phyloP scores from a whole-genome alignment of 2,888 invertebrate genomes.

The Ophonus ardosiacus region DNA sequence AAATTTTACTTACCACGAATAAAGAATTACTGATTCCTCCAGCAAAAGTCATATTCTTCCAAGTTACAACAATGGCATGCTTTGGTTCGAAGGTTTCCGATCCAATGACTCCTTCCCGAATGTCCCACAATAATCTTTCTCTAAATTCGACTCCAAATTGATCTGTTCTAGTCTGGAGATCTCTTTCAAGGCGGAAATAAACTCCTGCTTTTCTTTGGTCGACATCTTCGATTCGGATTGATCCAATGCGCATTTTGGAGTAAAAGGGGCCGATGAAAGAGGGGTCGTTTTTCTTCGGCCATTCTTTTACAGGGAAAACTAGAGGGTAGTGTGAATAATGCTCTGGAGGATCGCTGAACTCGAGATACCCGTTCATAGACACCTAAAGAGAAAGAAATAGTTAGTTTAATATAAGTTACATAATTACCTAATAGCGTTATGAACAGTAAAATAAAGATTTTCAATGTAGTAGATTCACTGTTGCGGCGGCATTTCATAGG shows the following conservation, averaged over 20 bases:
- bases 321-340: slow-evolving; percentile 90
- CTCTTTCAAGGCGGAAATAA: slow-evolving; percentile 87
- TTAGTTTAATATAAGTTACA: neutral
- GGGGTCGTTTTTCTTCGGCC: slow-evolving; percentile 92
- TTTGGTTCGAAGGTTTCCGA: slow-evolving; percentile 94
- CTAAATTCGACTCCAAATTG: slow-evolving; percentile 91
- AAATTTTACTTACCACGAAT: slow-evolving; percentile 78
- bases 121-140: slow-evolving; percentile 92
- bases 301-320: slow-evolving; percentile 91
- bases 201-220: slow-evolving; percentile 89
- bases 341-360: slow-evolving; percentile 94
- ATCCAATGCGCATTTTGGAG: slow-evolving; percentile 91
- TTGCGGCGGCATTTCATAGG: too few species aligned
- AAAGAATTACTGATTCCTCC: slow-evolving; percentile 90
- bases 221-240: slow-evolving; percentile 83
- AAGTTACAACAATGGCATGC: slow-evolving; percentile 93
- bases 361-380: slow-evolving; percentile 89
- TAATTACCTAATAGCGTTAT: too few species aligned
- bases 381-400: slow-evolving; percentile 76
- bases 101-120: slow-evolving; percentile 93
- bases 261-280: slow-evolving; percentile 96
- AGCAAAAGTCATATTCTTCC: slow-evolving; percentile 97
- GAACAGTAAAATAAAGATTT: too few species aligned
- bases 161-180: slow-evolving; percentile 86
- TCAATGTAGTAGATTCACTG: too few species aligned